Base-by-base conservation (phyloP, 92 coral and sea anemone genomes). In the Virgularia gustaviana region DNA sequence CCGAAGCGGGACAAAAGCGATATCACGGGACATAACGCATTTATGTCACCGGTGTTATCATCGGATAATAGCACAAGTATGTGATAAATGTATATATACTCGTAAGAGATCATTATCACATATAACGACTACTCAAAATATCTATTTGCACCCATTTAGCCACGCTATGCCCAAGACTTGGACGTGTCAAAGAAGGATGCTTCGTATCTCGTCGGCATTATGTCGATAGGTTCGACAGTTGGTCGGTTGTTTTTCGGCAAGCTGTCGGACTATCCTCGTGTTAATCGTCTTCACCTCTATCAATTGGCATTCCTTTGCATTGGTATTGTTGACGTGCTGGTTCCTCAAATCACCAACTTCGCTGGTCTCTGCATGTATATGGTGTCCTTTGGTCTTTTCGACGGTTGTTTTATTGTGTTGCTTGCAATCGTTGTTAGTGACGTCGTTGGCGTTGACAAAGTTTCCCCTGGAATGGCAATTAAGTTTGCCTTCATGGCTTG, bases 201-300 rank as follows among this genome's bases (percentile, higher is more conserved):
- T 13, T 87, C 95, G 37, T 84, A 88, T 9, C 95, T 90, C 30
- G 77, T 90, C 65, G 97, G 97, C 16, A 85, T 88, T 78, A 91
- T 91, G 97, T 91, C 97, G 43, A 81, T 91, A 32, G 97, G 96
- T 29, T 91, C 97, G 61, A 91, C 91, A 13, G 81, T 88, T 70
- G 97, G 97, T 70, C 96, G 97, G 55, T 90, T 91, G 18, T 83
- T 91, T 83, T 91, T 88, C 83, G 97, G 97, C 63, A 86, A 81
- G 67, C 65, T 91, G 44, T 85, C 96, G 51, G 97, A 91, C 62
- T 96, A 91, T 76, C 97, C 91, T n/a, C 84, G 88, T 23, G 85
- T 91, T 43, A 91, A 91, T 74, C 95, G 97, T 22, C 87, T 91
- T 24, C 88, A 91, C 78, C 75, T 90, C 29, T 91, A 86, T 71